Evolutionary conservation across 2,888 invertebrate genomes (phyloP), one percentile per base, ranked within the genome.

Genomic region (Lochmaea capreae): DNA sequence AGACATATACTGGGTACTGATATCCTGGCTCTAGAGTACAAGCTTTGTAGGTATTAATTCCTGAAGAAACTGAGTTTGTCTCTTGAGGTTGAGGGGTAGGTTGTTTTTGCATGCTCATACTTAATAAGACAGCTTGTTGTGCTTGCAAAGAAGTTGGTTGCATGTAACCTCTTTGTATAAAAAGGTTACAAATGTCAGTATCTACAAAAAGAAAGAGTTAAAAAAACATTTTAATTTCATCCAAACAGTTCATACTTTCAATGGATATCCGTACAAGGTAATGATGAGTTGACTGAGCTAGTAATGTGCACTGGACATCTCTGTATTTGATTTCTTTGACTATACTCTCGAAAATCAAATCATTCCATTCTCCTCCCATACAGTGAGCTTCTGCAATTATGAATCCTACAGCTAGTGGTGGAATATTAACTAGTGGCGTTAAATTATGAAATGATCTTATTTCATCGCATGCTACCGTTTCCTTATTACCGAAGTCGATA

Each of bases 1-100:
- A 94, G 1, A 95, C 91, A 83, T 90, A 92, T 0, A 94, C 93
- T 79, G 91, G 89, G 81, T 94, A 92, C 76, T 89, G 89, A 0
- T 90, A 89, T 67, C 89, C 89, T 2, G 90, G 86, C 33, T 89
- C 89, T 43, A 92, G 67, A 16, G 89, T 86, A 76, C 88, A 85
- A 61, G 89, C 89, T 81, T 91, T 91, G 77, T 90, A 91, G 3
- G 90, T 89, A 59, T 73, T 75, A 63, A 73, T 75, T 67, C 62
- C 58, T 3, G 61, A 33, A n/a, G 70, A 16, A 16, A 42, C 12
- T 11, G 49, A 65, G 18, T 57, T 18, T n/a, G 71, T 18, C 42
- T 59, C 71, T 18, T 11, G 22, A 14, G 52, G 26, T 10, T 39
- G 61, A 16, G 49, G 70, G 3, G n/a, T 11, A 6, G 26, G 26